Evolutionary conservation across 2,888 invertebrate genomes (phyloP).

Genomic region (Cyclophora albipunctata): DNA sequence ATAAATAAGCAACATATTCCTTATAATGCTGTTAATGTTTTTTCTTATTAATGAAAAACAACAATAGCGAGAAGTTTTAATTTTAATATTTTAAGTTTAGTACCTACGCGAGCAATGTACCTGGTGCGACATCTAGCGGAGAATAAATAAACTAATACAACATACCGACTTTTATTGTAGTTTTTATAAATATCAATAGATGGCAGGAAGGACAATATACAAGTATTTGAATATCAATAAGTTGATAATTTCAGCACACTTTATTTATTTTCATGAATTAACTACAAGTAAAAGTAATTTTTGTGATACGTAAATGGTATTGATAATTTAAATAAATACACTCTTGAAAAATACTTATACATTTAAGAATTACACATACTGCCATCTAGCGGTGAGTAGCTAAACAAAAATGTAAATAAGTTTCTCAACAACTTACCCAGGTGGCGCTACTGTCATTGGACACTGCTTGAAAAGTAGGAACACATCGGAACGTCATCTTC

Average conservation of each 20-base stretch:
- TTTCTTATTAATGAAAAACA: background rate
- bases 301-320: too few species aligned
- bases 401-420: constrained; percentile 11
- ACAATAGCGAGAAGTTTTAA: too few species aligned
- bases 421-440: constrained; percentile 74
- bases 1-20: too few species aligned
- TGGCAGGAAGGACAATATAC: constrained; percentile 6
- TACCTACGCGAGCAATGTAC: background rate
- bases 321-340: too few species aligned
- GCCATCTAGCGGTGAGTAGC: constrained; percentile 33
- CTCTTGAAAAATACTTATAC: background rate
- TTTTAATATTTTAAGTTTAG: too few species aligned
- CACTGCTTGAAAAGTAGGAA: constrained; percentile 79
- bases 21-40: too few species aligned
- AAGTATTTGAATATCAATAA: background rate
- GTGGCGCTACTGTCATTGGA: constrained; percentile 79
- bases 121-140: constrained; percentile 12
- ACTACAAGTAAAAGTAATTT: too few species aligned
- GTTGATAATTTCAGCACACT: background rate
- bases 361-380: background rate
- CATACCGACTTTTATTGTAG: too few species aligned
- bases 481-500: constrained; percentile 81
- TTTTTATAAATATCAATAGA: constrained; percentile 4
- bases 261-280: background rate
- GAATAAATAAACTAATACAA: constrained; percentile 4